phyloP scores from a whole-genome alignment of 2,113 vertebrate genomes.

The Oryzias celebensis region DNA sequence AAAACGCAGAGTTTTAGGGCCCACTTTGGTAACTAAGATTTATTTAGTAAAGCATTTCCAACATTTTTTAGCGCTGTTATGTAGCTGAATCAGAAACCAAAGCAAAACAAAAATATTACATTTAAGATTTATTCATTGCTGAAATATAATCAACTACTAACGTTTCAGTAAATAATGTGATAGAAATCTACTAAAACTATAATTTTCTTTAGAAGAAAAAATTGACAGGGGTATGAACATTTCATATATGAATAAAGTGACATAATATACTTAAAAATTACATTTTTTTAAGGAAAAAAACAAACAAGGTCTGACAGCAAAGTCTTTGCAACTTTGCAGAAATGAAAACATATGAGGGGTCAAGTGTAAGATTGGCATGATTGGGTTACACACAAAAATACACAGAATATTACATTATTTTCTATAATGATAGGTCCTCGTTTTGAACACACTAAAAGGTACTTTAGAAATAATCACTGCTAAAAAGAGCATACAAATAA shows the following conservation, averaged over 20 bases:
- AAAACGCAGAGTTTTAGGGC: constrained; percentile 16
- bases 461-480: constrained; percentile 77
- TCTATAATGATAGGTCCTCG: constrained; percentile 76
- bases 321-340: constrained; percentile 77
- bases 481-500: constrained; percentile 78
- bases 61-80: not conserved
- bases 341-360: constrained; percentile 58
- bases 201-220: constrained; percentile 72
- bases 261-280: constrained; percentile 50
- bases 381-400: constrained; percentile 79
- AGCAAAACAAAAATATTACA: constrained; percentile 65
- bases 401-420: constrained; percentile 74
- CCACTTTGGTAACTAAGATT: constrained; percentile 30
- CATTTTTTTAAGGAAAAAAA: constrained; percentile 52
- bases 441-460: constrained; percentile 71
- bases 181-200: constrained; percentile 82
- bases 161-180: constrained; percentile 82
- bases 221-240: constrained; percentile 66
- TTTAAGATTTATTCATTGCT: constrained; percentile 82
- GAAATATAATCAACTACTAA: constrained; percentile 82
- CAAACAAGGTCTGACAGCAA: constrained; percentile 59
- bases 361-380: constrained; percentile 73
- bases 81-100: constrained; percentile 47
- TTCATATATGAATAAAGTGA: constrained; percentile 67
- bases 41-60: constrained; percentile 8